Conservation (phyloP, 2,888 invertebrate species). For the Ormyrus thymus region DNA sequence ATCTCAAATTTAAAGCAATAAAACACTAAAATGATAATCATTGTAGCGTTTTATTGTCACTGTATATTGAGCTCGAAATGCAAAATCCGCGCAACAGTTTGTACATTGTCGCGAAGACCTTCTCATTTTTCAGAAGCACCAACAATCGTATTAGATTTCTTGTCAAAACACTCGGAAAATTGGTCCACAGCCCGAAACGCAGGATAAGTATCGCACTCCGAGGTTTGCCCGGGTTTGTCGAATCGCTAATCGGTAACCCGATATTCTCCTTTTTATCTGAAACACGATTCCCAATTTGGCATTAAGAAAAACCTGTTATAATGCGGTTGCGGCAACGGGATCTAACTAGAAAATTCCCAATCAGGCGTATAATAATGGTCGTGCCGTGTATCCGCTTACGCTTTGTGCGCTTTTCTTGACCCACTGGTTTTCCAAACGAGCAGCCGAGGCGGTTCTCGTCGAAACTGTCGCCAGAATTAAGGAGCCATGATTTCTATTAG, state of each 20-base stretch:
- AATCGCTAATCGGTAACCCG: slow-evolving; percentile 72
- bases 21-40: too few species aligned
- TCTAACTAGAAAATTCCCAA: slow-evolving; percentile 31
- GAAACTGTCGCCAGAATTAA: slow-evolving; percentile 9
- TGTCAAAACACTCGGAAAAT: slow-evolving; percentile 68
- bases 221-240: slow-evolving; percentile 47
- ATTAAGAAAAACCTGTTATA: slow-evolving; percentile 36
- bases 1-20: too few species aligned
- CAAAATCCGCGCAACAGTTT: too few species aligned
- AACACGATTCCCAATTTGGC: slow-evolving; percentile 13
- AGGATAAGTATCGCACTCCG: slow-evolving; percentile 7
- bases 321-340: not conserved
- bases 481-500: slow-evolving; percentile 7
- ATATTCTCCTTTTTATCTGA: slow-evolving; percentile 60
- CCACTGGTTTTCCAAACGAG: slow-evolving; percentile 25
- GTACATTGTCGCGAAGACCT: too few species aligned
- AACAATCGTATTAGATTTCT: slow-evolving; percentile 63
- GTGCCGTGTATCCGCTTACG: too few species aligned
- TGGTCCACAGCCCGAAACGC: slow-evolving; percentile 6
- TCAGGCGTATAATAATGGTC: not conserved
- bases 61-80: too few species aligned
- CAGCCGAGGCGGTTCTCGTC: not conserved
- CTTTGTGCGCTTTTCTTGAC: not conserved
- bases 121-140: too few species aligned
- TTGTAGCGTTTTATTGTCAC: too few species aligned